phyloP scores from a whole-genome alignment of 2,113 vertebrate genomes.

The Maccullochella peelii region DNA sequence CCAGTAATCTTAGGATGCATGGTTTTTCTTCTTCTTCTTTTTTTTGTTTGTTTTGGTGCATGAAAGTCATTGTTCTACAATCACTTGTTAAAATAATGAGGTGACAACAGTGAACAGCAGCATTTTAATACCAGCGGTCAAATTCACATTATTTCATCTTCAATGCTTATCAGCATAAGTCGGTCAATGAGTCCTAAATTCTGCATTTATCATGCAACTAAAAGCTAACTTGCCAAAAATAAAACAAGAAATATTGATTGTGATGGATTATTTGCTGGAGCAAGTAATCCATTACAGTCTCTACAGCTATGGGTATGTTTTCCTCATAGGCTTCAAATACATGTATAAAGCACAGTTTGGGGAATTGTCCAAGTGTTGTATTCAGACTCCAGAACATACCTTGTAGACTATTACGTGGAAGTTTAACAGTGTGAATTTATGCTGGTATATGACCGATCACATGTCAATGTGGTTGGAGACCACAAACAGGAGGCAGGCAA shows the following conservation, averaged over 20 bases:
- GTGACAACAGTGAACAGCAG: not conserved
- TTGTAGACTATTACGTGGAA: not conserved
- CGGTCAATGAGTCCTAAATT: not conserved
- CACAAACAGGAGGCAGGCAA: not conserved
- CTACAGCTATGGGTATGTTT: not conserved
- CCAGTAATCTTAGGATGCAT: not conserved
- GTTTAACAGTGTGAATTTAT: not conserved
- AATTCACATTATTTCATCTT: not conserved
- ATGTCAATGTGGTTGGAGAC: not conserved
- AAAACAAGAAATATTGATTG: too few relatives aligned
- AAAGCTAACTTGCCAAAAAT: not conserved
- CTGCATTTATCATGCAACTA: not conserved
- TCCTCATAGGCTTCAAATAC: not conserved
- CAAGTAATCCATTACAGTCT: too few relatives aligned
- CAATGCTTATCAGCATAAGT: not conserved
- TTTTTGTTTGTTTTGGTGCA: not conserved
- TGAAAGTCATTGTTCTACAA: not conserved
- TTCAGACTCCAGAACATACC: not conserved
- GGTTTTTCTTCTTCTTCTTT: not conserved
- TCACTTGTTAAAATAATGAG: not conserved
- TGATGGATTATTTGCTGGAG: too few relatives aligned
- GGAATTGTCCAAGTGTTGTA: not conserved
- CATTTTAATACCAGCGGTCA: not conserved
- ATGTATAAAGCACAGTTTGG: not conserved
- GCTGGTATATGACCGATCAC: not conserved